Evolutionary conservation across 2,113 vertebrate species (phyloP), one percentile per base, ranked within the genome.

Genomic region (Pelobates fuscus): DNA sequence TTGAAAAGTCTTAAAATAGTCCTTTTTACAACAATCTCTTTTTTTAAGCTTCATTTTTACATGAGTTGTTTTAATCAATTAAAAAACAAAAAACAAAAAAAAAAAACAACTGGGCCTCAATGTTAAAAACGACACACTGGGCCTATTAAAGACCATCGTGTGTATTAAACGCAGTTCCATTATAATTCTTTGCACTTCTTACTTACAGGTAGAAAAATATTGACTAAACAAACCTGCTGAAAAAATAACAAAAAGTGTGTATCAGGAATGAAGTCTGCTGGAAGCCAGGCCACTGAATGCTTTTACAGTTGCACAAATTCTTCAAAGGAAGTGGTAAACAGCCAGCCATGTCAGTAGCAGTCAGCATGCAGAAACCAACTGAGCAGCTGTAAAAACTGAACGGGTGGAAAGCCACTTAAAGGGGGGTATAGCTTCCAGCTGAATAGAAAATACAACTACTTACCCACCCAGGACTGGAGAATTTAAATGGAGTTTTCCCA

Each of bases 241-340:
- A 78, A 74, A 1, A 0, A 17, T 0, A 59, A 23, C 6, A 1
- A 43, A 15, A 15, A 58, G 20, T 24, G 75, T 62, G 70, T 15
- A 66, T 0, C 0, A 67, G 44, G 24, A 37, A 67, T 71, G 63
- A 37, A 67, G 55, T 23, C 64, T 52, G 55, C 57, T 15, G 65
- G 59, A 54, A 23, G 41, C 29, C 43, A 60, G 24, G 58, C 54
- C 26, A 68, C 80, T 80, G 67, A 80, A 80, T 83, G 76, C 49
- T 55, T 88, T 89, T 86, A 80, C 86, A 89, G 79, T 89, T 55
- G 21, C 88, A 85, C 76, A 79, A 80, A 82, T 86, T 83, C 89
- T 90, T 94, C 91, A 93, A 84, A 86, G 81, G 32, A 81, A 79
- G 63, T 74, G 69, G 79, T 78, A 81, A 85, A 80, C 61, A 14